These are phyloP conservation scores for Volucella bombylans DNA, from an alignment of 2,888 invertebrate genomes.

Conservation along the genomic window DNA sequence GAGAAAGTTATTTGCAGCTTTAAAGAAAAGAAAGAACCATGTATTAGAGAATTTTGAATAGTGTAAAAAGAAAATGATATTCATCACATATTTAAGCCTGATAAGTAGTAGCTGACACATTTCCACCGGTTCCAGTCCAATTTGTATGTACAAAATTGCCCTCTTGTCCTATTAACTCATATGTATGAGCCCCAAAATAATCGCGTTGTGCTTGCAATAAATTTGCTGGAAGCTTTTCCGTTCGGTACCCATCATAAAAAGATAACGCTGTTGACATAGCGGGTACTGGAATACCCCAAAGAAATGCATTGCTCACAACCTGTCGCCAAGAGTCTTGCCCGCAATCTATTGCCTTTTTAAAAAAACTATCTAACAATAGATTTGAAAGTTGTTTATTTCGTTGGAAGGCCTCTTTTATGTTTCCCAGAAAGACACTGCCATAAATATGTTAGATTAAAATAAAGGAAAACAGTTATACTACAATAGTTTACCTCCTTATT, in stretches of 20 bases:
- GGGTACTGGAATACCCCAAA: slow-evolving; percentile 96
- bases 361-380: slow-evolving; percentile 96
- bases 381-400: slow-evolving; percentile 93
- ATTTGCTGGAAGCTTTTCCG: slow-evolving; percentile 94
- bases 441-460: background rate
- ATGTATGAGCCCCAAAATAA: slow-evolving; percentile 99
- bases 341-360: slow-evolving; percentile 90
- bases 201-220: slow-evolving; percentile 98
- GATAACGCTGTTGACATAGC: slow-evolving; percentile 96
- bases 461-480: slow-evolving; percentile 79
- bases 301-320: slow-evolving; percentile 88
- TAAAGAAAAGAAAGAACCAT: background rate
- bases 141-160: slow-evolving; percentile 97
- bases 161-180: slow-evolving; percentile 92
- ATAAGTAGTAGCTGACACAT: slow-evolving; percentile 96
- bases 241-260: slow-evolving; percentile 98
- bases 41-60: background rate
- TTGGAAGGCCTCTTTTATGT: slow-evolving; percentile 96
- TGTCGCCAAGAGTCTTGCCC: slow-evolving; percentile 93
- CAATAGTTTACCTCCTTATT: slow-evolving; percentile 88
- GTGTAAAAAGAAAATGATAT: background rate
- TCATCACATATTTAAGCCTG: slow-evolving; percentile 84
- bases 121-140: slow-evolving; percentile 99
- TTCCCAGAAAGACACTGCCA: slow-evolving; percentile 90
- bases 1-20: no score